Evolutionary conservation across 2,113 vertebrate genomes (phyloP), one percentile per base, ranked within the genome.

Genomic region (Leptobrachium ailaonicum): DNA sequence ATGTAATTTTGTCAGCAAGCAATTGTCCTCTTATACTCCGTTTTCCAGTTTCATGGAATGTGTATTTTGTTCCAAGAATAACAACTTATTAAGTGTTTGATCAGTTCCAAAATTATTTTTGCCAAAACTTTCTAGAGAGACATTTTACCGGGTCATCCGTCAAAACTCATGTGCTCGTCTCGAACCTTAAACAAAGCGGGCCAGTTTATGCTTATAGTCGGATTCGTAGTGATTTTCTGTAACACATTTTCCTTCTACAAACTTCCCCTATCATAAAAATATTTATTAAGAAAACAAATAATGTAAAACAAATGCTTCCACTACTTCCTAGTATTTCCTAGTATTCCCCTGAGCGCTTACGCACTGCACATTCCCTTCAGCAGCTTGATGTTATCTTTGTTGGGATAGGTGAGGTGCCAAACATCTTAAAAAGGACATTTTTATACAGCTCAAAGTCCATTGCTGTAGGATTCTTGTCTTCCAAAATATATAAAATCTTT

Each of bases 241-340:
- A 54, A 6, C 50, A 54, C 11, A 32, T 54, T 8, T 54, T 11
- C 50, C 50, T 8, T 1, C 50, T 60, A 60, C n/a, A 64, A 7
- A 7, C n/a, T 20, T 64, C 1, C 62, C 7, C 62, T 20, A 32
- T 64, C 4, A 64, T 64, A 4, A 32, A 32, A 64, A 62, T 14
- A 62, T 62, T 62, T 62, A 14, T 62, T 62, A 62, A 62, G n/a
- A 14, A 62, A 62, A 64, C 32, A 64, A 64, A 32, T 64, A 10
- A 64, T 64, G 62, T 64, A 64, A 64, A 64, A 64, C 40, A 6
- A 64, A 64, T 64, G 62, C 32, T 64, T 64, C 62, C n/a, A 20
- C 3, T 64, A 40, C 62, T 64, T 64, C 13, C 62, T 20, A 64
- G 62, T 20, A 20, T 32, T 64, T 64, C 13, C 62, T 20, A 64